Evolutionary conservation across 2,113 vertebrate species (phyloP).

Genomic region (Eira barbara): DNA sequence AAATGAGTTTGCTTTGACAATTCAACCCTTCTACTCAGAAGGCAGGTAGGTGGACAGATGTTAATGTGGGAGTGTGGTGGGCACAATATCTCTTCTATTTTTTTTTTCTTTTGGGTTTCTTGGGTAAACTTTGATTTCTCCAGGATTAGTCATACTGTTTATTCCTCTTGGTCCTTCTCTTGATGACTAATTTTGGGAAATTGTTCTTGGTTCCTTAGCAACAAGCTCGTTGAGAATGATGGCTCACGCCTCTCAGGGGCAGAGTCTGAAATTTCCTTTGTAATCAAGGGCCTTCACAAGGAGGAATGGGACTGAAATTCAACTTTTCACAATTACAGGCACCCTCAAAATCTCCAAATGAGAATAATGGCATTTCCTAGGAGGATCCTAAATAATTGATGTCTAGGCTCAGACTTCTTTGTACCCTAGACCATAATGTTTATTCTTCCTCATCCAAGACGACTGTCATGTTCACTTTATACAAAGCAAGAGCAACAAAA

Average conservation of each 20-base stretch:
- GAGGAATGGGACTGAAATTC: not conserved
- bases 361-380: not conserved
- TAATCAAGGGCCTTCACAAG: not conserved
- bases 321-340: not conserved
- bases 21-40: not conserved
- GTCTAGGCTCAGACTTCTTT: not conserved
- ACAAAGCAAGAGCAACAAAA: not conserved
- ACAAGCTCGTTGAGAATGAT: conserved; percentile 33
- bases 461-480: not conserved
- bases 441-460: not conserved
- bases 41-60: not conserved
- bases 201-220: conserved; percentile 54
- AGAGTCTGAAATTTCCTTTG: not conserved
- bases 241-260: not conserved
- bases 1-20: not conserved
- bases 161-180: conserved; percentile 36
- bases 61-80: not conserved
- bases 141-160: conserved; percentile 55
- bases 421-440: not conserved
- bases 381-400: not conserved
- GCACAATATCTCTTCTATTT: not conserved
- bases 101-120: not conserved
- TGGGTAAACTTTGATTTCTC: conserved; percentile 46
- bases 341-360: not conserved
- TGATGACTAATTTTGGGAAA: conserved; percentile 52